Percentiles rank a stretch among this genome's conserved stretches.
These are phyloP conservation scores for Troilus luridus DNA, from an alignment of 2,888 invertebrate species.

Conservation along the genomic window DNA sequence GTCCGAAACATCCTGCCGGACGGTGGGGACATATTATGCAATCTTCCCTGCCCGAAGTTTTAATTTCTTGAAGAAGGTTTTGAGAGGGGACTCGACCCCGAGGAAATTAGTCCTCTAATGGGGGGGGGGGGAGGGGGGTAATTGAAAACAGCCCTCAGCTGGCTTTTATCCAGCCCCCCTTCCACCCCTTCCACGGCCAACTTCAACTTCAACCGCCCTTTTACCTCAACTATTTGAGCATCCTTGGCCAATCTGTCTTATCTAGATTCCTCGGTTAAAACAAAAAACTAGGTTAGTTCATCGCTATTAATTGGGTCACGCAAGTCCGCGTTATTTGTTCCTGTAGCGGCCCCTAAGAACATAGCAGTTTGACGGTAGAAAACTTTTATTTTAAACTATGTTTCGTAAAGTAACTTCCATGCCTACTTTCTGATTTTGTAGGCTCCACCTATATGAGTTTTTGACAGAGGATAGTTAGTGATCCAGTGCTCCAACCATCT, in stretches of 20 bases:
- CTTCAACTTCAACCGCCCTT: neutral
- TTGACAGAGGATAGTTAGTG: too few species aligned
- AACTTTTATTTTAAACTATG: too few species aligned
- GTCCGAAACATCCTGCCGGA: neutral
- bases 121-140: neutral
- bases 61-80: slow-evolving; percentile 10
- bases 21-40: neutral
- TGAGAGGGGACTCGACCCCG: slow-evolving; percentile 21
- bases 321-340: too few species aligned
- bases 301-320: neutral
- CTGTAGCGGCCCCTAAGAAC: too few species aligned
- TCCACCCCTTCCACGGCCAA: neutral
- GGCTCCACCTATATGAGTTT: too few species aligned
- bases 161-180: neutral
- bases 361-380: too few species aligned
- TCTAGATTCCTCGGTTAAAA: neutral
- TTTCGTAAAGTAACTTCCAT: too few species aligned
- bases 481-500: too few species aligned
- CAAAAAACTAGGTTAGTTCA: neutral
- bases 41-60: neutral
- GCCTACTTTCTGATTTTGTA: too few species aligned
- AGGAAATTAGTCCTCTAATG: slow-evolving; percentile 46
- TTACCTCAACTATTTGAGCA: neutral
- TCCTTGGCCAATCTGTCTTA: neutral
- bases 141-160: slow-evolving; percentile 36